Percentiles rank a stretch among this genome's conserved stretches.
phyloP scores from a whole-genome alignment of 1,140 invertebrate genomes.

The Gryllus bimaculatus region DNA sequence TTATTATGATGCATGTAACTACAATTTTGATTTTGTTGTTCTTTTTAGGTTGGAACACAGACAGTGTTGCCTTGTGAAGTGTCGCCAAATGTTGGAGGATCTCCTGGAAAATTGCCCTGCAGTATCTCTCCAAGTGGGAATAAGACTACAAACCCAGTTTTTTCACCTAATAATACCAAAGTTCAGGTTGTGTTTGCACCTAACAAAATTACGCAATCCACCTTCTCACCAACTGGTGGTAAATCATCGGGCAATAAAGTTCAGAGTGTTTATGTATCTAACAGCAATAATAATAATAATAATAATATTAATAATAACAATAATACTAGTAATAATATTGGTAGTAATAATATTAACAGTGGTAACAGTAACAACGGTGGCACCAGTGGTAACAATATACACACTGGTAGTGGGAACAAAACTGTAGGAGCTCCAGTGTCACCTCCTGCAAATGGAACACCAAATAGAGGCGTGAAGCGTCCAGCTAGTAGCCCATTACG shows the following conservation, averaged over 20 bases:
- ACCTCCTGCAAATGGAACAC: background rate
- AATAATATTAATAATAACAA: background rate
- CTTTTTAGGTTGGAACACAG: constrained; percentile 11
- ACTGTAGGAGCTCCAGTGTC: constrained; percentile 16
- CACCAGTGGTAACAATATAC: background rate
- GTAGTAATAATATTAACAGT: background rate
- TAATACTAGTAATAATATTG: background rate
- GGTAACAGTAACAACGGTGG: too few species aligned
- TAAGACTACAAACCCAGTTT: background rate
- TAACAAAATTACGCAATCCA: background rate
- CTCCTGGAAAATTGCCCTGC: background rate
- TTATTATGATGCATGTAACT: background rate
- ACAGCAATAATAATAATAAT: background rate
- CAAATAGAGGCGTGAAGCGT: constrained; percentile 33
- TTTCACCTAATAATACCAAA: background rate
- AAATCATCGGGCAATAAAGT: background rate
- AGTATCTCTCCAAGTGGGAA: background rate
- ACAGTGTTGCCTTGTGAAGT: constrained; percentile 6
- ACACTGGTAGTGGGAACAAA: background rate
- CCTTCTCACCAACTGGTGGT: background rate
- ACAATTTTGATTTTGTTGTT: background rate
- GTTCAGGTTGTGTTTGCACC: background rate
- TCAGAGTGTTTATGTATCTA: background rate
- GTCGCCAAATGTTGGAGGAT: background rate
- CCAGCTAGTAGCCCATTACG: constrained; percentile 34